Base-by-base conservation (phyloP, 2,888 invertebrate genomes). In the Auanema freiburgensis region DNA sequence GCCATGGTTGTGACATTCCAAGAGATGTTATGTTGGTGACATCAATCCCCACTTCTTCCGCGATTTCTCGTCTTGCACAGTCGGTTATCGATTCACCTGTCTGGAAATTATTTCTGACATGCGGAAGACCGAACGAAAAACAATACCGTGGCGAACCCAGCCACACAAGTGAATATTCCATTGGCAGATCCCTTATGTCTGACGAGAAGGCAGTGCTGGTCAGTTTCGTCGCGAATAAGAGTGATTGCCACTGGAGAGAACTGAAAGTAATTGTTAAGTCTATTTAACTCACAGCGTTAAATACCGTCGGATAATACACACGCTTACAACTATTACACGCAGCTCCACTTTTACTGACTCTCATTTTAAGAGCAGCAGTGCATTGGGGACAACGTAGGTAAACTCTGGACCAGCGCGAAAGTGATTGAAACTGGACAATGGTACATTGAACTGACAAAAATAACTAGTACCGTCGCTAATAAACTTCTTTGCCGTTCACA, bases 91-190 rank as follows among this genome's bases (percentile, higher is more conserved):
- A 83, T 82, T 88, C 88, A 21, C 88, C 88, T 75, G 74, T 53
- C 76, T 78, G 66, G 52, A 74, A 67, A 24, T 12, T 3, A 23
- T 11, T 14, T 21, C 24, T 33, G 21, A n/a, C n/a, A n/a, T n/a
- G n/a, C n/a, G n/a, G n/a, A n/a, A n/a, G 6, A 33, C 23, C 10
- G 3, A 58, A 6, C 16, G n/a, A 42, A 42, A 14, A 42, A 41
- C 11, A 6, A 83, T 76, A 86, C 85, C 80, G 87, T 87, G 74
- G 87, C 85, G 73, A 87, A 88, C 21, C 88, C 88, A 46, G 88
- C 88, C 21, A 88, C 83, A 74, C 87, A 87, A 6, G 87, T 87
- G 78, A 83, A 88, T 84, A 88, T 86, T 53, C 86, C 86, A 14
- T 82, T 80, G 1, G 86, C 86, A 72, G 86, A 85, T 18, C 84